Base-by-base conservation (phyloP, 2,797 vertebrate species). In the Chelmon rostratus region DNA sequence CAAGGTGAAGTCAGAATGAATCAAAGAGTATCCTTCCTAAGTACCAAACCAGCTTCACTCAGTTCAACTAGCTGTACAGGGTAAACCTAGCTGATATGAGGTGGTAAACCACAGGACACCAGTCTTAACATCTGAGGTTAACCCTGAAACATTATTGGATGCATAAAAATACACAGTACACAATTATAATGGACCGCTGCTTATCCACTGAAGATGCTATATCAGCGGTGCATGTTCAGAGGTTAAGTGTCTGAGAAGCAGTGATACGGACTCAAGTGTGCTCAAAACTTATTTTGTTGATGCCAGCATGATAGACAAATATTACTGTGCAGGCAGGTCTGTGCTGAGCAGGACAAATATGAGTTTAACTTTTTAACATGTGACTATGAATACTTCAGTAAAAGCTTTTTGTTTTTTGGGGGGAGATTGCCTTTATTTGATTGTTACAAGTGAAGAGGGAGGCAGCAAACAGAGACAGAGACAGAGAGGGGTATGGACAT, bases 1-100 rank as follows among this genome's bases (percentile, higher is more conserved):
- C 44, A 53, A 54, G 8, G 38, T 71, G 21, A 73, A 57, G 8
- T 47, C 47, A 61, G 28, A 37, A 62, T 25, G 6, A 40, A 75
- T 57, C 21, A 56, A 35, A 42, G 7, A n/a, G 40, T 3, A 66
- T 70, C 38, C 37, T 16, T 37, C 18, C 16, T 15, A 16, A 21
- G 21, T 66, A 68, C 6, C 1, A 0, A 19, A 31, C 8, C 38
- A 71, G 35, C 16, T 67, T 67, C 61, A 80, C 23, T n/a, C 1
- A 0, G 35, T 62, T 64, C 8, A 49, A 25, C 23, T 33, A 56
- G 28, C 13, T 76, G 58, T 35, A 37, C 11, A 23, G 3, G 16
- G 8, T 52, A 46, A 47, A 78, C 6, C n/a, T 52, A 16, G 31
- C 40, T n/a, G 6, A 66, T 52, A 52, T 23, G 7, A 9, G 12